Percentiles rank a stretch among this genome's conserved stretches.
Evolutionary conservation across 2,797 vertebrate genomes (phyloP).

Genomic region (Macropus fuliginosus): DNA sequence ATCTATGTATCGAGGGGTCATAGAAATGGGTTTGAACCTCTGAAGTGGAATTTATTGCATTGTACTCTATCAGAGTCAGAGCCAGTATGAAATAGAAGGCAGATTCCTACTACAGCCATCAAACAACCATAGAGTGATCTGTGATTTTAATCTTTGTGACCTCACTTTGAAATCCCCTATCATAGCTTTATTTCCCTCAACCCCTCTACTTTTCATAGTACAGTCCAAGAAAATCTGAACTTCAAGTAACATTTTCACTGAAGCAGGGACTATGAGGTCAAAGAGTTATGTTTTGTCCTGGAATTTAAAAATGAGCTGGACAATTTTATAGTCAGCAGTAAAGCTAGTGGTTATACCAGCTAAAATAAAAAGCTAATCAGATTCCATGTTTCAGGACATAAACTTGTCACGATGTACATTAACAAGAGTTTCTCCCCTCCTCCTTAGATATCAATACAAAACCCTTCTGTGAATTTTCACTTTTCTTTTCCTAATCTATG

Average conservation of each 20-base stretch:
- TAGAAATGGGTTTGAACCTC: neutral
- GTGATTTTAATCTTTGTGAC: neutral
- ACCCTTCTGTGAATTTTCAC: constrained; percentile 43
- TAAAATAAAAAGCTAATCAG: constrained; percentile 83
- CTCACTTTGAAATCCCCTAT: neutral
- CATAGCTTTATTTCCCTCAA: neutral
- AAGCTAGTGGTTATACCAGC: constrained; percentile 79
- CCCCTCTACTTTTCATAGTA: neutral
- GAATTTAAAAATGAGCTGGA: constrained; percentile 78
- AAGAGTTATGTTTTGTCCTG: constrained; percentile 77
- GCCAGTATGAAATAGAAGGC: neutral
- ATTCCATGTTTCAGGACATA: constrained; percentile 79
- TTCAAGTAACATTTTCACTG: constrained; percentile 24
- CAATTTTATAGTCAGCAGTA: constrained; percentile 82
- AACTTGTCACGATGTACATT: constrained; percentile 77
- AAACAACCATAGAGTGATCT: neutral
- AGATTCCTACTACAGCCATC: neutral
- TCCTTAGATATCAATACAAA: constrained; percentile 6
- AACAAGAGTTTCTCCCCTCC: constrained; percentile 7
- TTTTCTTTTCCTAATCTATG: constrained; percentile 24
- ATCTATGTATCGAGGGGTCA: neutral
- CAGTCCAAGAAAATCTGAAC: neutral
- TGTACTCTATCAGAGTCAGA: neutral
- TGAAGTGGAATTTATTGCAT: neutral
- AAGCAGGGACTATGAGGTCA: constrained; percentile 70